Evolutionary conservation across 2,113 vertebrate species (phyloP).

Genomic region (Ceratotherium simum): DNA sequence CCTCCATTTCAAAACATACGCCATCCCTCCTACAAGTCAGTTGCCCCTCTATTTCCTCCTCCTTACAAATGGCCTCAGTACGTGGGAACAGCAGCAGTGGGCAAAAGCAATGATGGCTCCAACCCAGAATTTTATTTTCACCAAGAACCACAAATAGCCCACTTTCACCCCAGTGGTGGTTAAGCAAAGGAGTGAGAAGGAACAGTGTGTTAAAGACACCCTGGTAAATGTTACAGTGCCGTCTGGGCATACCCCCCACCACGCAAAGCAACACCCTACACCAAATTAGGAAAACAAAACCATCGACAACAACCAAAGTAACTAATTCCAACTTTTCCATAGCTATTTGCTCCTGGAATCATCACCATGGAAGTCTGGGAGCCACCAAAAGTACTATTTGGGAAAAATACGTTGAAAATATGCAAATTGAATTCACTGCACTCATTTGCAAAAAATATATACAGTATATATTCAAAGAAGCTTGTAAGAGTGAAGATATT

Average conservation of each 20-base stretch:
- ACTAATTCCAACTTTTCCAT: not conserved
- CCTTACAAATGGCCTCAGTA: rapidly evolving
- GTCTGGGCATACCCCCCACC: rapidly evolving
- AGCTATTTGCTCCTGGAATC: not conserved
- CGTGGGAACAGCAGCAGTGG: rapidly evolving
- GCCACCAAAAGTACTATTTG: not conserved
- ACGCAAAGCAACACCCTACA: not conserved
- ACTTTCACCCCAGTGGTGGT: not conserved
- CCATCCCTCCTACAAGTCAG: not conserved
- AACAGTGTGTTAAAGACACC: not conserved
- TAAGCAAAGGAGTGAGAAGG: not conserved
- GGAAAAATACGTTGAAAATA: not conserved
- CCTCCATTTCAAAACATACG: not conserved
- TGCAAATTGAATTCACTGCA: not conserved
- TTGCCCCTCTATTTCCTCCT: not conserved
- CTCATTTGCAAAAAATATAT: not conserved
- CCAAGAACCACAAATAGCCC: not conserved
- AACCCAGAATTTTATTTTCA: not conserved
- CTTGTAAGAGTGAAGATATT: not conserved
- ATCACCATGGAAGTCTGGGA: not conserved
- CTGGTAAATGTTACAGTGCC: rapidly evolving
- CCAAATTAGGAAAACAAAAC: not conserved
- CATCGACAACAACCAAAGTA: not conserved
- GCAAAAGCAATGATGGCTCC: rapidly evolving
- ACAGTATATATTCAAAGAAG: no score